Percentiles rank a stretch among this genome's conserved stretches.
Evolutionary conservation across 2,888 invertebrate species (phyloP).

Genomic region (Glyphotaelius pellucidus): DNA sequence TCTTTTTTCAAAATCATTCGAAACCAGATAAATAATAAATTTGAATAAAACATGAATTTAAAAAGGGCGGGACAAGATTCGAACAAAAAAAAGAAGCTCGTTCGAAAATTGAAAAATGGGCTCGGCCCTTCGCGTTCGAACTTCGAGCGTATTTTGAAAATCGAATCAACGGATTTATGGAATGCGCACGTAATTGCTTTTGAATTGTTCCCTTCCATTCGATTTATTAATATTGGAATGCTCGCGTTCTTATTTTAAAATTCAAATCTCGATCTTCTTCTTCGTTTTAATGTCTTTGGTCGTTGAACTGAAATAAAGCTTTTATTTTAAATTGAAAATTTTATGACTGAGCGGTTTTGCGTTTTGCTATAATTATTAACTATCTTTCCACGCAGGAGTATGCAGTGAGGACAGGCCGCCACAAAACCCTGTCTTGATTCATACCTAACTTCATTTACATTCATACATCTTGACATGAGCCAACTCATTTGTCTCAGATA

Average conservation of each 20-base stretch:
- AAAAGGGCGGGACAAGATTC: conserved; percentile 43
- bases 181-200: conserved; percentile 55
- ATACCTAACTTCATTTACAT: no score
- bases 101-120: conserved; percentile 54
- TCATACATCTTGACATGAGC: no score
- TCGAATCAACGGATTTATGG: conserved; percentile 51
- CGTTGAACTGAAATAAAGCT: background rate
- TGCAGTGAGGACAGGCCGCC: no score
- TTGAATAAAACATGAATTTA: conserved; percentile 31
- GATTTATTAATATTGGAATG: conserved; percentile 51
- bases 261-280: conserved; percentile 19
- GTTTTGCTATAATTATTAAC: background rate
- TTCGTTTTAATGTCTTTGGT: background rate
- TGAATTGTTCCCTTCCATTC: conserved; percentile 37
- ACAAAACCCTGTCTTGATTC: no score
- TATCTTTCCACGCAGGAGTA: no score
- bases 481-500: no score
- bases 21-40: background rate
- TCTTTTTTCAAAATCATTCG: background rate
- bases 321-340: background rate
- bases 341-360: background rate
- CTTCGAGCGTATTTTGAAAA: conserved; percentile 44
- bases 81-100: conserved; percentile 38
- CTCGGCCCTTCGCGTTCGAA: conserved; percentile 14
- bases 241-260: conserved; percentile 29